phyloP scores from a whole-genome alignment of 23 tunicate species.

The Oikopleura dioica region DNA sequence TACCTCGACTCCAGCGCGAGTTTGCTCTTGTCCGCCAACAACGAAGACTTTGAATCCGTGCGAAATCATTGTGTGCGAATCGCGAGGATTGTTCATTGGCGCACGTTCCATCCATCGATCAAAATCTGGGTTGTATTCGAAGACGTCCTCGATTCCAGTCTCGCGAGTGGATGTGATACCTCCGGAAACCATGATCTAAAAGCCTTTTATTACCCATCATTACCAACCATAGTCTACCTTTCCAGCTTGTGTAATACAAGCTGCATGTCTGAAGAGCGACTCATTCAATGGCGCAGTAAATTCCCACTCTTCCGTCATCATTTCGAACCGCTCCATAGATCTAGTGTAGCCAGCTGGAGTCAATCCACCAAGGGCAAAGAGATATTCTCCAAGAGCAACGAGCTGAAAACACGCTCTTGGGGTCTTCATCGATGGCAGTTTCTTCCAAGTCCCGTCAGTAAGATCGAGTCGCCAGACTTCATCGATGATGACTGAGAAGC shows the following conservation, averaged over 20 bases:
- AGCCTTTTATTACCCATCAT: too few relatives aligned
- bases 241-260: not conserved
- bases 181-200: too few relatives aligned
- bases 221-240: too few relatives aligned
- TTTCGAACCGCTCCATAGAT: constrained; percentile 44
- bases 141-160: too few relatives aligned
- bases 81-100: constrained; percentile 44
- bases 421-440: constrained; percentile 35
- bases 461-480: constrained; percentile 47
- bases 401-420: constrained; percentile 46
- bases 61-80: constrained; percentile 41
- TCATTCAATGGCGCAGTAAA: constrained; percentile 21
- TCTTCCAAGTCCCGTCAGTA: constrained; percentile 31
- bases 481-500: constrained; percentile 49
- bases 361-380: constrained; percentile 73
- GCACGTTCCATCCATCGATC: constrained; percentile 30
- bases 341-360: constrained; percentile 63
- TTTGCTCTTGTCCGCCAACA: too few relatives aligned
- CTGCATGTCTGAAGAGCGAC: constrained; percentile 38
- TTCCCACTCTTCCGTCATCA: constrained; percentile 34
- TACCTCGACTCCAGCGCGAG: too few relatives aligned
- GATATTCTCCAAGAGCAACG: constrained; percentile 19
- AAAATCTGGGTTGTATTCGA: constrained; percentile 18
- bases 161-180: too few relatives aligned
- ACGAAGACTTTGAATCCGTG: constrained; percentile 24